Percentiles rank a stretch among this genome's conserved stretches.
These are phyloP conservation scores for Phthorimaea operculella DNA, from an alignment of 1,140 invertebrate genomes.

Conservation along the genomic window DNA sequence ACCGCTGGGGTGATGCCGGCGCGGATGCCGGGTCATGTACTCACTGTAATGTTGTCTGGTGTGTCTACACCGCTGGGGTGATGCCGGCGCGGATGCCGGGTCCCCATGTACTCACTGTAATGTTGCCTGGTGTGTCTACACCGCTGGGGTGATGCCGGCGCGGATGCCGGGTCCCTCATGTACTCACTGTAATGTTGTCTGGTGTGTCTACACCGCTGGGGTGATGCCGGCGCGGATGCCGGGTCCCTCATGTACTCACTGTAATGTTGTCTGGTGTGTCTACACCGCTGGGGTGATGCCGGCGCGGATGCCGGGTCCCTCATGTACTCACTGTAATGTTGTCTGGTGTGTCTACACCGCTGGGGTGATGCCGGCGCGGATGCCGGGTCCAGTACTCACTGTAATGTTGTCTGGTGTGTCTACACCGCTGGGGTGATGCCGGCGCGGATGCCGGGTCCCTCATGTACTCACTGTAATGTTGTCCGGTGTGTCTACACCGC, in stretches of 20 bases:
- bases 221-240: slow-evolving; percentile 45
- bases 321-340: too few species aligned
- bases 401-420: too few species aligned
- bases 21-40: slow-evolving; percentile 42
- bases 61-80: slow-evolving; percentile 22
- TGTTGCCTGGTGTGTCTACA: too few species aligned
- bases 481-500: neutral
- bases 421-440: slow-evolving; percentile 30
- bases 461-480: too few species aligned
- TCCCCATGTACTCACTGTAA: too few species aligned
- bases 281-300: slow-evolving; percentile 30
- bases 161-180: slow-evolving; percentile 40
- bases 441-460: slow-evolving; percentile 42
- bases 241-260: too few species aligned
- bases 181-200: too few species aligned
- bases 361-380: slow-evolving; percentile 45
- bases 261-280: too few species aligned
- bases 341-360: neutral
- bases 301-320: slow-evolving; percentile 42
- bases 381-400: slow-evolving; percentile 30
- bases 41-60: too few species aligned
- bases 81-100: slow-evolving; percentile 41
- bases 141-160: slow-evolving; percentile 36
- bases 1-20: slow-evolving; percentile 33
- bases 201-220: slow-evolving; percentile 13